Conservation (phyloP, 2,888 invertebrate genomes). For the Selenia dentaria region DNA sequence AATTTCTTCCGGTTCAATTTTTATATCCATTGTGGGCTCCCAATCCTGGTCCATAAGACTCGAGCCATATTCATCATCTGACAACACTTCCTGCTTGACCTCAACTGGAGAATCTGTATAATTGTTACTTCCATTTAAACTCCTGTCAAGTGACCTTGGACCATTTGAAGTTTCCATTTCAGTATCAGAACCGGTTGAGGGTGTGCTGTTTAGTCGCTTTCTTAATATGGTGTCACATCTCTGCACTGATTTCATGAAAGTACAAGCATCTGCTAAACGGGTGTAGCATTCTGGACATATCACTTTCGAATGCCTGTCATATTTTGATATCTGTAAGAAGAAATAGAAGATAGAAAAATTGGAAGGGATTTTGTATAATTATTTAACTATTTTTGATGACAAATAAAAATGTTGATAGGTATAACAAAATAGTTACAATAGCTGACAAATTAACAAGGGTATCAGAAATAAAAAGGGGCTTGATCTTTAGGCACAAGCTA, state of each 20-base stretch:
- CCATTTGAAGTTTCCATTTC: constrained; percentile 43
- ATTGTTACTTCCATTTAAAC: constrained; percentile 40
- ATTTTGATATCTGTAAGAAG: constrained; percentile 47
- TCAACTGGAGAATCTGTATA: constrained; percentile 46
- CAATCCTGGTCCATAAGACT: constrained; percentile 31
- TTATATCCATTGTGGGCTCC: constrained; percentile 55
- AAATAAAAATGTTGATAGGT: no score
- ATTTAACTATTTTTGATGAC: no score
- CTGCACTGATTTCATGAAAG: constrained; percentile 50
- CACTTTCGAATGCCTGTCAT: constrained; percentile 59
- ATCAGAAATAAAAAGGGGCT: no score
- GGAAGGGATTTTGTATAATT: no score
- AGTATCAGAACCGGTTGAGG: neutral
- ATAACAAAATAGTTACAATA: no score
- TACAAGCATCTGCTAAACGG: constrained; percentile 52
- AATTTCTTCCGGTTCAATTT: constrained; percentile 70
- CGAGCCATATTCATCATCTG: constrained; percentile 56
- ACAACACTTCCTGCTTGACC: constrained; percentile 67
- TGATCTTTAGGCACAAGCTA: no score
- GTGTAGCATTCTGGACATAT: constrained; percentile 60
- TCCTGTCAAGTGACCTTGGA: constrained; percentile 66
- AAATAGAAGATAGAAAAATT: no score
- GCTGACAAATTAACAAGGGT: no score
- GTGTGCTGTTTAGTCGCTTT: constrained; percentile 1
- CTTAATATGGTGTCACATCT: constrained; percentile 49